Percentiles rank a stretch among this genome's conserved stretches.
Conservation (phyloP, 2,797 vertebrate genomes). For the Nasua narica region DNA sequence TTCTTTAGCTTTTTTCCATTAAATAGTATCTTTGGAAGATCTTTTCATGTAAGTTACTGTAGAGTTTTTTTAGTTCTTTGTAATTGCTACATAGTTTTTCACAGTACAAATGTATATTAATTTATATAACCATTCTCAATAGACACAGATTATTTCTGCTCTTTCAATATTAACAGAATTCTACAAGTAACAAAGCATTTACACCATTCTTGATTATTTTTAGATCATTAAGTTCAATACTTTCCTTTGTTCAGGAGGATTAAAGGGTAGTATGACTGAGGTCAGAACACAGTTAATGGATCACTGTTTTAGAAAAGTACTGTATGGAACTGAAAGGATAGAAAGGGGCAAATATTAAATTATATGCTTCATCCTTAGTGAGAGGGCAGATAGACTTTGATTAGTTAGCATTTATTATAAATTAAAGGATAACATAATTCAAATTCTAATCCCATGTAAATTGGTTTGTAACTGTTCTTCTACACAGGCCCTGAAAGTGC, state of each 20-base stretch:
- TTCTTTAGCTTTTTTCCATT: not conserved
- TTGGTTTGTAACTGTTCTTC: constrained; percentile 47
- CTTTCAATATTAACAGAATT: constrained; percentile 24
- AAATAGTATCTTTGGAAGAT: constrained; percentile 3
- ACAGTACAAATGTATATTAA: not conserved
- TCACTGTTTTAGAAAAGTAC: not conserved
- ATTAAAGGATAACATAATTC: not conserved
- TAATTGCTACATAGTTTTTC: constrained; percentile 23
- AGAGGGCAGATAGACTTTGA: not conserved
- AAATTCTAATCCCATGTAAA: not conserved
- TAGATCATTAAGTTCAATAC: not conserved
- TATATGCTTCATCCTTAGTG: not conserved
- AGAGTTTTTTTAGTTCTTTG: not conserved
- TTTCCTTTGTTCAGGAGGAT: not conserved
- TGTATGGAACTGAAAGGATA: not conserved
- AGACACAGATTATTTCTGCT: not conserved
- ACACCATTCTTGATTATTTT: not conserved
- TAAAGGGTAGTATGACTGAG: not conserved
- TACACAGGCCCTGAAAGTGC: constrained; percentile 93
- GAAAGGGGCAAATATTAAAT: not conserved
- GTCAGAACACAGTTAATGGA: not conserved
- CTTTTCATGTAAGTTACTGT: constrained; percentile 14
- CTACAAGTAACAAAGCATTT: not conserved
- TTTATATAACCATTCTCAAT: not conserved
- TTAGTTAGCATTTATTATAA: not conserved